Base-by-base conservation (phyloP, 2,113 vertebrate species). In the Silurus meridionalis region DNA sequence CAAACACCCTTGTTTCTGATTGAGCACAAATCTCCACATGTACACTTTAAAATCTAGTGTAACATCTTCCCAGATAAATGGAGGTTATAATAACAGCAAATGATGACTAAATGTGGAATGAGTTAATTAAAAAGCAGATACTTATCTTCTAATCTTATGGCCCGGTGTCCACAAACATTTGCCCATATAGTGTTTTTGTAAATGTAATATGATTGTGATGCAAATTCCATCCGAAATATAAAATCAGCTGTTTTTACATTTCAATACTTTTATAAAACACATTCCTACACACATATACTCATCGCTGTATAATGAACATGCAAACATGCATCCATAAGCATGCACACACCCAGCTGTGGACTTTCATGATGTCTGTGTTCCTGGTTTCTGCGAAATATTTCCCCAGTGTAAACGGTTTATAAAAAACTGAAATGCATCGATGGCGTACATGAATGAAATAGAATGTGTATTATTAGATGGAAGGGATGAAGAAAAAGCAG, bases 331-430 rank as follows among this genome's bases (percentile, higher is more conserved):
- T 46, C 14, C 48, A 8, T 37, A 63, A 64, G 72, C 48, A 53
- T 55, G 60, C 72, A 74, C 60, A 88, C 25, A 81, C 53, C 63
- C 79, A 85, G 19, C 57, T 64, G 69, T 82, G 79, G 83, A 60
- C 61, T 85, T 83, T 64, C 19, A 66, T 46, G 48, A 28, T 28
- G 37, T 55, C 85, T 83, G 72, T 86, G 23, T 71, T 71, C 75
- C 58, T 80, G 83, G 71, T 85, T 88, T 28, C 79, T 75, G 87
- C 37, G 37, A 37, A 89, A 86, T 79, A 67, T 87, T 90, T 92
- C 91, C 87, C 83, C 87, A 85, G 71, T 69, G n/a, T 6, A 89
- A 91, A 89, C 86, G 85, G 87, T 92, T 92, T 71, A 83, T 23
- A 83, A 61, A 52, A 71, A 52, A 67, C 28, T 9, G 37, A 25